Percentiles rank a stretch among this genome's conserved stretches.
Evolutionary conservation across 2,113 vertebrate species (phyloP).

Genomic region (Prolemur simus): DNA sequence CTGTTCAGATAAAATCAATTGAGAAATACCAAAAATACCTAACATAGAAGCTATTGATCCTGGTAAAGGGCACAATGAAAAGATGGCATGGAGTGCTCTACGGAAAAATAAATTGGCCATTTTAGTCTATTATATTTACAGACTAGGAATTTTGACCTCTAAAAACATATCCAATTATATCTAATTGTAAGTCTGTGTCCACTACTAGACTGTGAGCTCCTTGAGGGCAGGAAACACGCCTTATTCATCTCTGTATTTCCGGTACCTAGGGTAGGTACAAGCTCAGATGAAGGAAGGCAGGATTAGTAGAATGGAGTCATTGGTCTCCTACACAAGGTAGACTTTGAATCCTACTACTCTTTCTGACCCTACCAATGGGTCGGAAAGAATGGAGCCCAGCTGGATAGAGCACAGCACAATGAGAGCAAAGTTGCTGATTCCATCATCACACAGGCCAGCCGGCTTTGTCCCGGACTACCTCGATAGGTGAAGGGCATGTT

Average conservation of each 20-base stretch:
- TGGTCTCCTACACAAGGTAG: background rate
- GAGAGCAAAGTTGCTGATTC: background rate
- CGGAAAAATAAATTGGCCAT: background rate
- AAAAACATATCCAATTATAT: background rate
- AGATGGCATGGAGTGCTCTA: background rate
- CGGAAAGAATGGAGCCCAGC: background rate
- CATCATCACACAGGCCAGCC: background rate
- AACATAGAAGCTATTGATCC: background rate
- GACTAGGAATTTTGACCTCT: conserved; percentile 6
- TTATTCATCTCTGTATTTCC: background rate
- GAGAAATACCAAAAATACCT: background rate
- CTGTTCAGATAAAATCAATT: background rate
- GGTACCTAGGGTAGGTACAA: background rate
- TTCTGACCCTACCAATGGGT: background rate
- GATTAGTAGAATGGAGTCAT: conserved; percentile 17
- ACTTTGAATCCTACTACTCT: background rate
- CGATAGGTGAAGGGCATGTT: background rate
- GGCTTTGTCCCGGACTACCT: background rate
- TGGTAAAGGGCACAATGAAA: background rate
- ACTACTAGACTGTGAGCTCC: background rate
- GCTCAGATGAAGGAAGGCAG: background rate
- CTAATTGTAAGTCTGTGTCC: background rate
- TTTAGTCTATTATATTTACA: background rate
- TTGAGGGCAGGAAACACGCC: background rate
- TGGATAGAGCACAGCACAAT: background rate